Percentiles rank a stretch among this genome's conserved stretches.
Evolutionary conservation across 2,113 vertebrate genomes (phyloP).

Genomic region (Cephalopterus ornatus): DNA sequence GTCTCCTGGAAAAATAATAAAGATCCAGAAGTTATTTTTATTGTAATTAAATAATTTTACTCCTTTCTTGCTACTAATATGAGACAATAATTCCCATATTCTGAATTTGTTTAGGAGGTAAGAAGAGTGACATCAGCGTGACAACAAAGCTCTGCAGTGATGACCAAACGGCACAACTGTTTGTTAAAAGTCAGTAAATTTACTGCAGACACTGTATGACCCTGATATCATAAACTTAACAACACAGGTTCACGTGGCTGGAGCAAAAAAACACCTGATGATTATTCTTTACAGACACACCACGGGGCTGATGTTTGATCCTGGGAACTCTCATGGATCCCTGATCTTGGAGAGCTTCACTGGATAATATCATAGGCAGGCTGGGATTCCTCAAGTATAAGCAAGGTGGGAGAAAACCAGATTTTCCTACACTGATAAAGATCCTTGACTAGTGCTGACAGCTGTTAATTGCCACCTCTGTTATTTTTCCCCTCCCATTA

Average conservation of each 20-base stretch:
- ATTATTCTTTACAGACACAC: background rate
- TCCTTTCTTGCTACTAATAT: background rate
- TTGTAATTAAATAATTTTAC: background rate
- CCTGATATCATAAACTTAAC: background rate
- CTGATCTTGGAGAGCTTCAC: background rate
- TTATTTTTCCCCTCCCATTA: background rate
- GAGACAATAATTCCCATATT: background rate
- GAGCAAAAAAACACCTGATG: background rate
- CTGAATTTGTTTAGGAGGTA: background rate
- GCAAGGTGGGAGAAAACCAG: background rate
- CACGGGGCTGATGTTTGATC: background rate
- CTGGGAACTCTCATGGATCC: background rate
- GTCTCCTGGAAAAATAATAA: background rate
- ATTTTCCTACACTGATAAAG: background rate
- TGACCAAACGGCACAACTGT: background rate
- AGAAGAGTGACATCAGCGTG: background rate
- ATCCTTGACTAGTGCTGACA: background rate
- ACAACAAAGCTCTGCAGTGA: background rate
- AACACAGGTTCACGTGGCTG: background rate
- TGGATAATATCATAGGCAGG: background rate
- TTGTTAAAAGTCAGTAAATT: background rate
- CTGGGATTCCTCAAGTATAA: background rate
- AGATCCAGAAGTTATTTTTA: background rate
- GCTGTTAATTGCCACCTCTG: background rate
- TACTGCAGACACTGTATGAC: background rate